phyloP scores from a whole-genome alignment of 2,888 invertebrate genomes.

The Tipula confusa region DNA sequence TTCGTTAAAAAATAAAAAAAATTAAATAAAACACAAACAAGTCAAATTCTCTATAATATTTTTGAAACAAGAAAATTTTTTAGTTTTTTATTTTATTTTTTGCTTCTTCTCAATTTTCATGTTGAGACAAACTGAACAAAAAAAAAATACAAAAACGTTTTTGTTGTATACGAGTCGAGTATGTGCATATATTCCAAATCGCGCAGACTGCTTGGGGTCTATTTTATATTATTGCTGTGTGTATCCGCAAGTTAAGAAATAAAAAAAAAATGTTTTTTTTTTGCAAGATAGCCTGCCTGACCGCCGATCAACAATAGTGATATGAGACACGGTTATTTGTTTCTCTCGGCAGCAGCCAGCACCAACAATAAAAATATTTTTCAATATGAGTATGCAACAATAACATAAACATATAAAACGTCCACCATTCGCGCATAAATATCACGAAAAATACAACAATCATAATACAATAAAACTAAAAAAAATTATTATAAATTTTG shows the following conservation, averaged over 20 bases:
- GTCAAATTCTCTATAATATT: background rate
- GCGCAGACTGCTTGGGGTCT: constrained; percentile 20
- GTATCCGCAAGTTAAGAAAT: background rate
- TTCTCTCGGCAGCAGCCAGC: background rate
- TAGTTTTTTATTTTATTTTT: no score
- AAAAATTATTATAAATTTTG: background rate
- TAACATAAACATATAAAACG: background rate
- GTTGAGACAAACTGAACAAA: background rate
- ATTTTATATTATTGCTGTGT: background rate
- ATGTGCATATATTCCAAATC: background rate
- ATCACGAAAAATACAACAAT: background rate
- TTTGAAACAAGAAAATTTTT: background rate
- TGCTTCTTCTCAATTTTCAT: background rate
- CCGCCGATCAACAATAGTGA: constrained; percentile 3
- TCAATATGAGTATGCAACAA: background rate
- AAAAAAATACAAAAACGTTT: background rate
- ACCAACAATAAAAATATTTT: background rate
- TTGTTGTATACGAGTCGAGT: background rate
- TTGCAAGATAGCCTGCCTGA: background rate
- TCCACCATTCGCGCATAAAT: background rate
- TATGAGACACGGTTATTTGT: constrained; percentile 7
- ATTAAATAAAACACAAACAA: background rate
- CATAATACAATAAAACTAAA: background rate
- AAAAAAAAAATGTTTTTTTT: background rate
- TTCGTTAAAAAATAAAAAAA: background rate